Evolutionary conservation across 2,797 vertebrate genomes (phyloP), one percentile per base, ranked within the genome.

Genomic region (Cyclura pinguis): DNA sequence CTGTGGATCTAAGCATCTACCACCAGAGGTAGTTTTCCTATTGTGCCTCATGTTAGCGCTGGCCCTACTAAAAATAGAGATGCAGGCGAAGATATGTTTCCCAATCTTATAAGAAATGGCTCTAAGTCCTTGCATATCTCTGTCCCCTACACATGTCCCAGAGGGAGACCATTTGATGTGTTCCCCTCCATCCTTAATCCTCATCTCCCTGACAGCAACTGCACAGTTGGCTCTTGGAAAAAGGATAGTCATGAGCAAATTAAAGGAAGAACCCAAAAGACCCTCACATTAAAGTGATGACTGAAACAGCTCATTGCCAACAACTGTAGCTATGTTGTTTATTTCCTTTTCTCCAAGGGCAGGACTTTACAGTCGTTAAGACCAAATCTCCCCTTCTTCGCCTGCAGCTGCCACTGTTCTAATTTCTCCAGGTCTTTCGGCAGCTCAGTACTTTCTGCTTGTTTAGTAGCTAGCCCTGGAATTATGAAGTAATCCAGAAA

Each of bases 261-360:
- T 59, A 80, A 73, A 72, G 18, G 77, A 80, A 80, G 62, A 35
- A 27, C 76, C 12, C 12, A 10, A 67, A 50, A 64, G 67, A 80
- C 14, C 76, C 38, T 88, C 29, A 22, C 82, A 38, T 80, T 42
- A 12, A 20, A 69, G n/a, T 38, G 14, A 52, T 72, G 20, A 78
- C 47, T 67, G 80, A n/a, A 77, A 47, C 72, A 10, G 3, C 80
- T n/a, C n/a, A 73, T 83, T 18, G 14, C 62, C 38, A 77, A 42
- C n/a, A 69, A 77, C 86, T 91, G 50, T 72, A 50, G 64, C 74
- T 50, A 52, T 24, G 22, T 52, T 91, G 81, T 88, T 91, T 91
- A 81, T 88, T 85, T 88, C 83, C 76, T 67, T 88, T 85, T 74
- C 87, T 88, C 69, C 76, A 74, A 85, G 90, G 87, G 83, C 42